Evolutionary conservation across 2,888 invertebrate species (phyloP).

Genomic region (Isoperla grammatica): DNA sequence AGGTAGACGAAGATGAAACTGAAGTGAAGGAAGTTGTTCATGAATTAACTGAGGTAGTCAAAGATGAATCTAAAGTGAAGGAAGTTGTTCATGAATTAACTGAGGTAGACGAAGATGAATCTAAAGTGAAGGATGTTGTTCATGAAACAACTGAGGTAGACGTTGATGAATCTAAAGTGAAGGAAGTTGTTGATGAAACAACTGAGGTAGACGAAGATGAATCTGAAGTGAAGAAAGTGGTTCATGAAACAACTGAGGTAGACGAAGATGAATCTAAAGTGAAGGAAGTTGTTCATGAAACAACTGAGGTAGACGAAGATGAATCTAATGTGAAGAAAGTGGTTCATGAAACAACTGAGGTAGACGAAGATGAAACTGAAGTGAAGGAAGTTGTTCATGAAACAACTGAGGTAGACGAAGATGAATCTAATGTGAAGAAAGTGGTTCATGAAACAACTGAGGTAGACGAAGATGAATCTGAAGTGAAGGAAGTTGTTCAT

Average conservation of each 20-base stretch:
- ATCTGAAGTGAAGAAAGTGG: background rate
- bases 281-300: background rate
- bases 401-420: background rate
- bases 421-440: background rate
- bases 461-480: background rate
- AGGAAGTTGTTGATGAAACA: too few relatives aligned
- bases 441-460: background rate
- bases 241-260: background rate
- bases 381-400: background rate
- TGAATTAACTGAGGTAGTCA: too few relatives aligned
- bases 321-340: background rate
- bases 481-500: background rate
- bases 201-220: background rate
- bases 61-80: too few relatives aligned
- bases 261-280: constrained; percentile 3
- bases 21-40: too few relatives aligned
- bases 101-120: too few relatives aligned
- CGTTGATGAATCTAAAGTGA: too few relatives aligned
- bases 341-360: background rate
- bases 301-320: background rate
- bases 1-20: too few relatives aligned
- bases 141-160: too few relatives aligned
- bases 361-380: constrained; percentile 12
- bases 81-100: too few relatives aligned
- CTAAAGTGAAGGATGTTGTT: too few relatives aligned